A percentile compares a stretch with the other conserved stretches of the same genome.
phyloP scores from a whole-genome alignment of 2,888 invertebrate species.

The Cancer borealis region DNA sequence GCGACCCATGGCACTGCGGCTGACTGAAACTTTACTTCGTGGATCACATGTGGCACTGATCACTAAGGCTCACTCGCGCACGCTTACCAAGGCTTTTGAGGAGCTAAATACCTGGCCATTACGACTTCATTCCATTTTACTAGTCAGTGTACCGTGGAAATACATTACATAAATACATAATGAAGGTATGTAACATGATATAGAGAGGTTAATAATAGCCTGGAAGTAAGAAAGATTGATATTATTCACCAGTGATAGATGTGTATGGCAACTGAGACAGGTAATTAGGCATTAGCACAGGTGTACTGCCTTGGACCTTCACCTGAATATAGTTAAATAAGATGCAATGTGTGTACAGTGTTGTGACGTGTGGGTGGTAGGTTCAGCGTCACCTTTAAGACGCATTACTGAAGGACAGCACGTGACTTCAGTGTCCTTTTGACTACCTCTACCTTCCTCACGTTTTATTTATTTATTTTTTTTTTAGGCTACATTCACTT shows the following conservation, averaged over 20 bases:
- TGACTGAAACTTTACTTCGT: background rate
- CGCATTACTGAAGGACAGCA: too few species aligned
- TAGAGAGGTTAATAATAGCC: background rate
- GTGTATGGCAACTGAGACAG: background rate
- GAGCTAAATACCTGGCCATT: background rate
- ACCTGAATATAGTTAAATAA: constrained; percentile 23
- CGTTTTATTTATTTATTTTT: too few species aligned
- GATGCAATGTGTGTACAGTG: background rate
- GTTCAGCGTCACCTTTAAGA: background rate
- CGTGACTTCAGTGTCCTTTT: too few species aligned
- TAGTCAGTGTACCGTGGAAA: background rate
- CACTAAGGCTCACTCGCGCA: background rate
- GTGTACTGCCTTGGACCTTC: constrained; percentile 29
- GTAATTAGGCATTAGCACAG: constrained; percentile 17
- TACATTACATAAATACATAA: background rate
- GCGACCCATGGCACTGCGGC: constrained; percentile 3
- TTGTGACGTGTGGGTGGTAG: background rate
- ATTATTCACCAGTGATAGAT: background rate
- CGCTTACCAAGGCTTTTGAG: background rate
- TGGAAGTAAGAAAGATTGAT: background rate
- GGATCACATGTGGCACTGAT: background rate
- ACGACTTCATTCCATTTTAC: background rate
- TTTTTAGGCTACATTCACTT: too few species aligned
- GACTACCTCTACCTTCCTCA: too few species aligned
- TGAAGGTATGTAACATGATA: background rate